Percentiles rank a stretch among this genome's conserved stretches.
phyloP scores from a whole-genome alignment of 1,140 invertebrate species.

The Babylonia areolata region DNA sequence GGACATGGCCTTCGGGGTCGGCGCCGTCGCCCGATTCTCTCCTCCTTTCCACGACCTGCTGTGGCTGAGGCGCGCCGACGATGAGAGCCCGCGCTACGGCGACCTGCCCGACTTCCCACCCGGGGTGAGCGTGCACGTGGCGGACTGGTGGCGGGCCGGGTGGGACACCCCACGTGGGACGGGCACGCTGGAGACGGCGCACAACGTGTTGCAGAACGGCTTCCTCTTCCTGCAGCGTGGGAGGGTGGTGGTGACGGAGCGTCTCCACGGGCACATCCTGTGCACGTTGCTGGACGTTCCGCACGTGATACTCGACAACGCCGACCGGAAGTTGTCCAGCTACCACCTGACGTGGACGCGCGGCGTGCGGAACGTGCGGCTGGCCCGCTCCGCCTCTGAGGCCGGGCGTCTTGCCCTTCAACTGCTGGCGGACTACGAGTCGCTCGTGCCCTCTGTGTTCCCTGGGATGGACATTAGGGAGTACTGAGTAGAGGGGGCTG shows the following conservation, averaged over 20 bases:
- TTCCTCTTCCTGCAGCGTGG: background rate
- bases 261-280: background rate
- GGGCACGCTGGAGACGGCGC: constrained; percentile 8
- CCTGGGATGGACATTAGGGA: background rate
- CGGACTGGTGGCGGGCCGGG: constrained; percentile 14
- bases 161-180: constrained; percentile 11
- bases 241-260: background rate
- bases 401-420: background rate
- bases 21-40: background rate
- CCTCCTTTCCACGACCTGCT: constrained; percentile 24
- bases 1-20: constrained; percentile 27
- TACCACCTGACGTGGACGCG: background rate
- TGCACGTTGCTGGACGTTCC: background rate
- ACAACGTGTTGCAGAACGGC: background rate
- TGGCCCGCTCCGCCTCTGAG: background rate
- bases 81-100: background rate
- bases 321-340: background rate
- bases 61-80: constrained; percentile 18
- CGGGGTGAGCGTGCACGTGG: background rate
- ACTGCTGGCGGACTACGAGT: background rate
- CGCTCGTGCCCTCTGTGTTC: background rate
- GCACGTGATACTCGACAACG: background rate
- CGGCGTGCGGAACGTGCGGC: background rate
- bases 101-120: background rate
- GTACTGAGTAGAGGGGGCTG: background rate